Percentiles rank a stretch among this genome's conserved stretches.
These are phyloP conservation scores for Tubiluchus corallicola DNA, from an alignment of 2,888 invertebrate species.

Conservation along the genomic window DNA sequence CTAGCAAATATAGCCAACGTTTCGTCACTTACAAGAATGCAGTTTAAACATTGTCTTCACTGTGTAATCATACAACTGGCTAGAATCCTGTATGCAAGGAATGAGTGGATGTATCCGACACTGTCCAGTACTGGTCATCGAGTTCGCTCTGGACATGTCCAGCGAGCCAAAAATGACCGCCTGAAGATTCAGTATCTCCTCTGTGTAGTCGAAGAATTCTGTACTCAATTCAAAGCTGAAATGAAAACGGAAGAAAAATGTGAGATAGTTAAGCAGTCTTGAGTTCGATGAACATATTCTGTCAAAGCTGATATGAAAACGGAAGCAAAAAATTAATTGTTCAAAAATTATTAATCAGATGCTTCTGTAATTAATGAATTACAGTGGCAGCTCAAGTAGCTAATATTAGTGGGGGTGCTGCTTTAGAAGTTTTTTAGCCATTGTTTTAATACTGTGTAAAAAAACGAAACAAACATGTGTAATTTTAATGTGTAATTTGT, in stretches of 20 bases:
- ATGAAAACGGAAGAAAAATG: slow-evolving; percentile 25
- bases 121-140: slow-evolving; percentile 92
- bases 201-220: slow-evolving; percentile 96
- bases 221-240: slow-evolving; percentile 61
- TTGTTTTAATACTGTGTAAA: no score
- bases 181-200: slow-evolving; percentile 77
- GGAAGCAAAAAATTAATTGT: no score
- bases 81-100: slow-evolving; percentile 83
- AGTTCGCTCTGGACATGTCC: slow-evolving; percentile 79
- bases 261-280: background rate
- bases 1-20: background rate
- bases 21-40: slow-evolving; percentile 43
- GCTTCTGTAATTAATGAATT: no score
- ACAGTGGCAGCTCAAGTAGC: no score
- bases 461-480: no score
- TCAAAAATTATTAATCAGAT: no score
- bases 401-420: no score
- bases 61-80: slow-evolving; percentile 84
- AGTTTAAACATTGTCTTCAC: slow-evolving; percentile 89
- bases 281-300: background rate
- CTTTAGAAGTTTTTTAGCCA: no score
- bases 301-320: no score
- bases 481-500: no score
- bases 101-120: slow-evolving; percentile 89
- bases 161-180: slow-evolving; percentile 77